Base-by-base conservation (phyloP, 2,113 vertebrate genomes). In the Chloebia gouldiae region DNA sequence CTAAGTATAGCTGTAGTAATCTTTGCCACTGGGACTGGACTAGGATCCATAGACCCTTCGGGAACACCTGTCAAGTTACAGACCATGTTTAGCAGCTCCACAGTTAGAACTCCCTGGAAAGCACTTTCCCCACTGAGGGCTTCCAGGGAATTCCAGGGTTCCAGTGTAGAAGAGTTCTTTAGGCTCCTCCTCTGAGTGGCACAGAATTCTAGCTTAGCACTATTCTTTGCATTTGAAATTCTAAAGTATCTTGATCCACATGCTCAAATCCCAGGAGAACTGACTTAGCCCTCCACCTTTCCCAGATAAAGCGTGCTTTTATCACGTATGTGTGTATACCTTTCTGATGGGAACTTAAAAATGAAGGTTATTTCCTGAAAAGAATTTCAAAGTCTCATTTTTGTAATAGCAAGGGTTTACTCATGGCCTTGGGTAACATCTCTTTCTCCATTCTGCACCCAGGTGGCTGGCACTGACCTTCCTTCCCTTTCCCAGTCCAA, bases 311-410 rank as follows among this genome's bases (percentile, higher is more conserved):
- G 35, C 19, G 16, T 1, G 8, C 39, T 92, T 95, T 45, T 69
- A 35, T 78, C 23, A 3, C 3, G 1, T 42, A 23, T 0, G 0
- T 27, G 23, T 33, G 15, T 50, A 37, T 33, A 20, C 35, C 40
- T 84, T 87, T 81, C n/a, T 59, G 75, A 64, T 3, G 8, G 65
- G 39, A 85, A 88, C 76, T 85, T 75, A 78, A 69, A 97, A 88
- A 68, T 23, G n/a, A 51, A 92, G 39, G 35, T 78, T 72, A 42
- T 77, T 87, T 59, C 56, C 78, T 92, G 45, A 88, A 91, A 68
- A 47, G 66, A 77, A 61, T 77, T n/a, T 4, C 24, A 16, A 76
- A 93, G 47, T 33, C 78, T 12, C 21, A 3, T 8, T 45, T 61
- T 82, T 77, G 39, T 56, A 77, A 39, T 3, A 60, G 40, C 12